Conservation (phyloP, 2,797 vertebrate genomes). For the Arctocebus calabarensis region DNA sequence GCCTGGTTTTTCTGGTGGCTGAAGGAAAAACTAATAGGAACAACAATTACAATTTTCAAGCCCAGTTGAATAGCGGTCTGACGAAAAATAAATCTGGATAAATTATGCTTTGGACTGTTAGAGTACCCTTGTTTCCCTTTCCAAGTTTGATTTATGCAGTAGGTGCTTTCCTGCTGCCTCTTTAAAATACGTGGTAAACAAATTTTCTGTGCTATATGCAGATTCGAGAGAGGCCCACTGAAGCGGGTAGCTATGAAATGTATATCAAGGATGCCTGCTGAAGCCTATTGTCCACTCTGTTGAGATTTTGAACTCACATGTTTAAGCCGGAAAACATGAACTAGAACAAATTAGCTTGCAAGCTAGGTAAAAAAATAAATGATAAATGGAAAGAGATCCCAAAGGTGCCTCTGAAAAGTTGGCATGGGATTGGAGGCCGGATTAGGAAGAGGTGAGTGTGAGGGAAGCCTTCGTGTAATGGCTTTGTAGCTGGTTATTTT, state of each 20-base stretch:
- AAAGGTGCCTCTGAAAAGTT: slow-evolving; percentile 64
- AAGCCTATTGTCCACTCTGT: slow-evolving; percentile 55
- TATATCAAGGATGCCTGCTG: not conserved
- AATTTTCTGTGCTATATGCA: slow-evolving; percentile 21
- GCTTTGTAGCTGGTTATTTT: slow-evolving; percentile 64
- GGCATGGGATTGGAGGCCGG: not conserved
- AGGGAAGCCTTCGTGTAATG: slow-evolving; percentile 24
- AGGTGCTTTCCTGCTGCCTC: slow-evolving; percentile 59
- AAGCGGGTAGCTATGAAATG: slow-evolving; percentile 74
- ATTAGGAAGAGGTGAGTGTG: not conserved
- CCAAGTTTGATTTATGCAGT: slow-evolving; percentile 68
- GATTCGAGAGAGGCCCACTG: slow-evolving; percentile 51
- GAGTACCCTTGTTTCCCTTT: slow-evolving; percentile 54
- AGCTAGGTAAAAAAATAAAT: slow-evolving; percentile 68
- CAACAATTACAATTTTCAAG: slow-evolving; percentile 68
- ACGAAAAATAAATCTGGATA: slow-evolving; percentile 80
- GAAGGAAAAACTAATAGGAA: slow-evolving; percentile 61
- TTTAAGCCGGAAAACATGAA: slow-evolving; percentile 74
- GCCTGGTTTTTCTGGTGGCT: slow-evolving; percentile 37
- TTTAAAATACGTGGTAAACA: slow-evolving; percentile 70
- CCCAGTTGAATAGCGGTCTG: slow-evolving; percentile 60
- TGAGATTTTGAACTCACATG: slow-evolving; percentile 43
- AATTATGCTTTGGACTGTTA: slow-evolving; percentile 79
- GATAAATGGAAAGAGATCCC: slow-evolving; percentile 73
- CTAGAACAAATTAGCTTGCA: slow-evolving; percentile 71